Conservation (phyloP, 1,140 invertebrate species). For the Drosophila sproati region DNA sequence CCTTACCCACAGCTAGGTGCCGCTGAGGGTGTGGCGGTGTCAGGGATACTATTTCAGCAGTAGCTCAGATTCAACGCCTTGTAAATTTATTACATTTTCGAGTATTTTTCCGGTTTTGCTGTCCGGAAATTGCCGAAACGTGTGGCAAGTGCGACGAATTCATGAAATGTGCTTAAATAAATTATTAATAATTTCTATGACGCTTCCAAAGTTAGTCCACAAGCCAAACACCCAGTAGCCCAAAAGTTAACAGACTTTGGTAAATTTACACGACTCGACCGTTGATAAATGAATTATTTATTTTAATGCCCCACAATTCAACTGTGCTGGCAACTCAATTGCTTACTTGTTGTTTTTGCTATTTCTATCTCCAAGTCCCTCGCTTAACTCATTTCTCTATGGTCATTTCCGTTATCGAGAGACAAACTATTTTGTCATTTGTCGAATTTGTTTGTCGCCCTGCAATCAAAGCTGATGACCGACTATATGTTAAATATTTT, state of each 20-base stretch:
- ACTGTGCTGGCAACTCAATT: conserved; percentile 46
- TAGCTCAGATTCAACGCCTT: conserved; percentile 50
- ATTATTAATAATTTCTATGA: conserved; percentile 80
- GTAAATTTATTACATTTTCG: conserved; percentile 78
- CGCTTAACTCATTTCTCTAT: conserved; percentile 46
- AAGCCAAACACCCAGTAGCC: conserved; percentile 5
- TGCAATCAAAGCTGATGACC: conserved; percentile 54
- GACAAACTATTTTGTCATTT: conserved; percentile 71
- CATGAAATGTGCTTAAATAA: conserved; percentile 77
- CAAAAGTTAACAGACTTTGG: conserved; percentile 30
- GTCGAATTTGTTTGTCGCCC: conserved; percentile 57
- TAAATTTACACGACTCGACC: conserved; percentile 57
- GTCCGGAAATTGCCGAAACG: conserved; percentile 78
- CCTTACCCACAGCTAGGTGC: not conserved
- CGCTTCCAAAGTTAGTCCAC: not conserved
- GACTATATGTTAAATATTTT: conserved; percentile 26
- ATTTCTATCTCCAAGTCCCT: conserved; percentile 17
- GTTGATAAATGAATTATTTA: conserved; percentile 75
- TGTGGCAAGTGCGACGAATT: conserved; percentile 70
- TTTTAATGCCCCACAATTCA: conserved; percentile 68
- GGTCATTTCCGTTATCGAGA: conserved; percentile 41
- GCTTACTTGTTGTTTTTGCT: conserved; percentile 18
- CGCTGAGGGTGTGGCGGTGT: not conserved
- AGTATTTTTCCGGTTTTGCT: conserved; percentile 79
- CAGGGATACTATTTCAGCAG: conserved; percentile 13